Evolutionary conservation across 1,140 invertebrate species (phyloP).

Genomic region (Aphelenchoides fujianensis): DNA sequence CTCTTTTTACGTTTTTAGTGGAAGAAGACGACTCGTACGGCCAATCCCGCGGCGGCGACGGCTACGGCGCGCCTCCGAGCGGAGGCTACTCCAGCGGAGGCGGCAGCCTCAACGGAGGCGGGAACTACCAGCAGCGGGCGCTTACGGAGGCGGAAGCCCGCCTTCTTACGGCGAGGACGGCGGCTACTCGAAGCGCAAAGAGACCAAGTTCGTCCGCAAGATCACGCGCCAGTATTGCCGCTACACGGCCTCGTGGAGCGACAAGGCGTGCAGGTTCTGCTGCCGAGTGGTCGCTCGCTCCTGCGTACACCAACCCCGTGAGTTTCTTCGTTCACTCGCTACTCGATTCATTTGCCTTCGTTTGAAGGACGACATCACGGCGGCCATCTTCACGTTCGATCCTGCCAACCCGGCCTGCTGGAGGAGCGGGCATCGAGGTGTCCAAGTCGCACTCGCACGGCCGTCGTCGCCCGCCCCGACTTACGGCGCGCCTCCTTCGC

Average conservation of each 20-base stretch:
- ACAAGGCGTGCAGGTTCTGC: conserved; percentile 16
- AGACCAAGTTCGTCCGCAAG: neutral
- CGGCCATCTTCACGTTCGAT: conserved; percentile 28
- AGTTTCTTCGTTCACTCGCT: conserved; percentile 8
- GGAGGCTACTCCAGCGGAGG: no score
- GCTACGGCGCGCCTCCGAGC: neutral
- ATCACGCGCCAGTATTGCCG: conserved; percentile 27
- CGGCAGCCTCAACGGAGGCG: no score
- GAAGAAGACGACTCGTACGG: neutral
- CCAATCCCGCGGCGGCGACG: neutral
- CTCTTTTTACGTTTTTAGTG: no score
- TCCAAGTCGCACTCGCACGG: neutral
- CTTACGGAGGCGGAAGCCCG: no score
- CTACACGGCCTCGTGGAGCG: conserved; percentile 13
- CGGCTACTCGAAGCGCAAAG: neutral
- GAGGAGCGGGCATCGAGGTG: conserved; percentile 11
- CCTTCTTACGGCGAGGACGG: neutral
- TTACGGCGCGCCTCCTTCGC: conserved; percentile 1
- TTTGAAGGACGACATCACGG: conserved; percentile 26
- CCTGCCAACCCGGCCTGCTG: conserved; percentile 20
- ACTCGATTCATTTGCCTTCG: neutral
- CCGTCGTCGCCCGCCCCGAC: neutral
- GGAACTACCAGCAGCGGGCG: no score
- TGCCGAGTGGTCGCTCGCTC: conserved; percentile 22
- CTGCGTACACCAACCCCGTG: conserved; percentile 29